These are phyloP conservation scores for Xylota segnis DNA, from an alignment of 2,888 invertebrate genomes.

Conservation along the genomic window DNA sequence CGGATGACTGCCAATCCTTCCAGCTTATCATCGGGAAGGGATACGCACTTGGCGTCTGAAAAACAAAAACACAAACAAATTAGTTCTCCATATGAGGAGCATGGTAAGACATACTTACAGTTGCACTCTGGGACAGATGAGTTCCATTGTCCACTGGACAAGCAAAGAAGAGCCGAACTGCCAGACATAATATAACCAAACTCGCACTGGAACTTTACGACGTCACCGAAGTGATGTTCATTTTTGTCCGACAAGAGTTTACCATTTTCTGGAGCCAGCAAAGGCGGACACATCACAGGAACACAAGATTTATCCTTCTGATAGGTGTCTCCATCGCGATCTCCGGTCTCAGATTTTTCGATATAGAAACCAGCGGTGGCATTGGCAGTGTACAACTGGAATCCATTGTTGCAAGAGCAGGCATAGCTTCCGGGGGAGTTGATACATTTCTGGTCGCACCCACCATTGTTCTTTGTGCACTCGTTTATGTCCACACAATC, in stretches of 20 bases:
- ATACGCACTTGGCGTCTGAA: conserved; percentile 94
- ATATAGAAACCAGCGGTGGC: conserved; percentile 95
- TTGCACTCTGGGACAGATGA: conserved; percentile 96
- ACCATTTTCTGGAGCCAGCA: conserved; percentile 93
- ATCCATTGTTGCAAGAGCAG: conserved; percentile 96
- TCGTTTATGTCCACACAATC: conserved; percentile 96
- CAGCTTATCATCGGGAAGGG: conserved; percentile 94
- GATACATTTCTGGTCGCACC: conserved; percentile 96
- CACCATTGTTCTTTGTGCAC: conserved; percentile 93
- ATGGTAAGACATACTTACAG: conserved; percentile 88
- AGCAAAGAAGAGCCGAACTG: conserved; percentile 93
- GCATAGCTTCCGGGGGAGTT: conserved; percentile 95
- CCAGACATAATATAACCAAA: conserved; percentile 97
- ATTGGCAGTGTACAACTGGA: conserved; percentile 93
- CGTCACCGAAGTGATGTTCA: conserved; percentile 94
- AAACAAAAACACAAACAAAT: neutral
- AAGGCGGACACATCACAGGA: conserved; percentile 93
- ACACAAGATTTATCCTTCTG: conserved; percentile 98
- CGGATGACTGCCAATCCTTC: conserved; percentile 93
- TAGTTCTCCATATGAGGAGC: neutral
- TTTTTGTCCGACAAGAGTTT: conserved; percentile 92
- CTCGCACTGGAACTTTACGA: conserved; percentile 95
- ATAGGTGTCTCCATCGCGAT: conserved; percentile 94
- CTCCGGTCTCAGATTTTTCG: conserved; percentile 93
- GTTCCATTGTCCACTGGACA: conserved; percentile 96